Evolutionary conservation across 2,113 vertebrate species (phyloP), one percentile per base, ranked within the genome.

Genomic region (Manacus vitellinus): DNA sequence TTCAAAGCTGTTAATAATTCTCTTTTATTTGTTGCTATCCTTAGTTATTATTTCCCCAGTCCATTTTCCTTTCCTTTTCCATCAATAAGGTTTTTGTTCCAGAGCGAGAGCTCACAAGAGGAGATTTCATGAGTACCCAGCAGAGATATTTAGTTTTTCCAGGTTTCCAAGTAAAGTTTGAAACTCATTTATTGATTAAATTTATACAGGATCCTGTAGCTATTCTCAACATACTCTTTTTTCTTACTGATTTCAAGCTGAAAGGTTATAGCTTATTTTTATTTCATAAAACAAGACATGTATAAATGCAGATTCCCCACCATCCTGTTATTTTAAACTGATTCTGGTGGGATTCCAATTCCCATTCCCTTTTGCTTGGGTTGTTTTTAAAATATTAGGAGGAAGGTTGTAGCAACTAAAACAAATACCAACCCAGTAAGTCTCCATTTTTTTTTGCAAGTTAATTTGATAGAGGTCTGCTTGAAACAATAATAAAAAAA

Each of bases 21-120:
- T 78, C 39, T 27, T 85, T 78, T 88, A 67, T 85, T 88, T 89
- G 35, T 72, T 19, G 31, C 12, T 44, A 78, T 93, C 35, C 43
- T 55, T 87, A 56, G 35, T 27, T 82, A 85, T 89, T 81, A 66
- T 87, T 97, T 94, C 27, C 44, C 30, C 91, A 72, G 87, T 85
- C 39, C 33, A 87, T 93, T 95, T 92, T 85, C 27, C 93, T 89
- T 91, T 67, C 39, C 17, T 85, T 91, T 95, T 76, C 44, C 47
- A 75, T 93, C 66, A 90, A 39, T 56, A 85, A 73, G 11, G 15
- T 28, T 65, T 94, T 82, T 88, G 44, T 66, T 92, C 52, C 41
- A 78, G 30, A 78, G 21, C 52, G 30, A 78, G 43, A 82, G 35
- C 51, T 79, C 47, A 85, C 39, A 82, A 68, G 31, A 82, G 27